These are phyloP conservation scores for Tetranychus piercei DNA, from an alignment of 2,888 invertebrate genomes.

Conservation along the genomic window DNA sequence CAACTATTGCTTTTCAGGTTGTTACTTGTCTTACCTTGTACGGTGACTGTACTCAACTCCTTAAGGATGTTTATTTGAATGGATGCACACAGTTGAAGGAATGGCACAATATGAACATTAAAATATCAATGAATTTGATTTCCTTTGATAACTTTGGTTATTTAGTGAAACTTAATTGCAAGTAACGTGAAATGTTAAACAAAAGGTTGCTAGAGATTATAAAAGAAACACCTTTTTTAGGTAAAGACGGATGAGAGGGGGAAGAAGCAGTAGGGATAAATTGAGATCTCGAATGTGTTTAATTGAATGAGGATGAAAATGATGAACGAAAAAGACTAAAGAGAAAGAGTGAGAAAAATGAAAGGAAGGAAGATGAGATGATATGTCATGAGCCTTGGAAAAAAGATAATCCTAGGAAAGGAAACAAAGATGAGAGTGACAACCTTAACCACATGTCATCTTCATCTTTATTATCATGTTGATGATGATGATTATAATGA, in stretches of 20 bases:
- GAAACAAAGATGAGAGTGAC: background rate
- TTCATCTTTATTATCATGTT: background rate
- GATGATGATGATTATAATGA: no score
- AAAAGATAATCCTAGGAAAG: background rate
- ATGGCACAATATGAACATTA: no score
- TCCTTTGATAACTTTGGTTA: no score
- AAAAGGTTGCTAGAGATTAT: background rate
- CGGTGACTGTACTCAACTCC: no score
- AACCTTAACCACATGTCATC: slow-evolving; percentile 1
- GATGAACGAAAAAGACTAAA: no score
- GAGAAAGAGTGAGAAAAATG: background rate
- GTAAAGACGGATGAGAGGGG: background rate
- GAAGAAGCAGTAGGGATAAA: background rate
- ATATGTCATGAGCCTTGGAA: background rate
- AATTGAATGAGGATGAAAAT: background rate
- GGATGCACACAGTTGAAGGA: no score
- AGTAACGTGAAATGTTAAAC: background rate
- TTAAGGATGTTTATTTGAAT: no score
- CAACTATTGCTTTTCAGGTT: no score
- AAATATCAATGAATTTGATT: no score
- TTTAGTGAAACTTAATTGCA: background rate
- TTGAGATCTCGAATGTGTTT: background rate
- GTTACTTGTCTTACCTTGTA: no score
- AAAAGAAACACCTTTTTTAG: background rate
- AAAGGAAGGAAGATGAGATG: background rate